Evolutionary conservation across 1,140 invertebrate genomes (phyloP).

Genomic region (Zophobas atratus): DNA sequence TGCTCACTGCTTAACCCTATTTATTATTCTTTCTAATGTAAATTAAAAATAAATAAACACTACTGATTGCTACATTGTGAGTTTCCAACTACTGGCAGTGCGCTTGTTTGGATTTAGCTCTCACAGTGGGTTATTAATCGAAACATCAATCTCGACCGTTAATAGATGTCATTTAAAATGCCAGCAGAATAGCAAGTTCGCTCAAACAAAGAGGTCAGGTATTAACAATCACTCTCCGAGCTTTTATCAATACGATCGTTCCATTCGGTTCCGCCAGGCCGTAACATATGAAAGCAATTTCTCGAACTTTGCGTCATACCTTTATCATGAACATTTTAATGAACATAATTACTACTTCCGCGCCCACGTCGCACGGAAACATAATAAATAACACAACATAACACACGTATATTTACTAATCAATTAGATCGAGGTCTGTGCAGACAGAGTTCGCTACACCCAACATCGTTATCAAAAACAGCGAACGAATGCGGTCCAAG

Average conservation of each 20-base stretch:
- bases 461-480: too few species aligned
- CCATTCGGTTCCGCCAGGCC: background rate
- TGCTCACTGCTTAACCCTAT: too few species aligned
- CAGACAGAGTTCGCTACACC: too few species aligned
- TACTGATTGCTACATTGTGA: too few species aligned
- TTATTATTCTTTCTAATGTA: too few species aligned
- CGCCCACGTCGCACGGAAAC: background rate
- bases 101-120: background rate
- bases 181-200: background rate
- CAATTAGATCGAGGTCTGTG: too few species aligned
- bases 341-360: constrained; percentile 18
- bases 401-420: too few species aligned
- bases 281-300: background rate
- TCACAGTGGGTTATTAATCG: background rate
- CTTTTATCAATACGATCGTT: background rate
- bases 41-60: too few species aligned
- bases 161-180: background rate
- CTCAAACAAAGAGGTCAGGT: background rate
- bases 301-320: background rate
- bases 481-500: too few species aligned
- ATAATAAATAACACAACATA: background rate
- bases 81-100: too few species aligned
- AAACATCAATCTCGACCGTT: background rate
- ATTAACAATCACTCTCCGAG: background rate
- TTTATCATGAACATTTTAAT: constrained; percentile 14